Evolutionary conservation across 2,888 invertebrate genomes (phyloP).

Genomic region (Drosophila austrosaltans): DNA sequence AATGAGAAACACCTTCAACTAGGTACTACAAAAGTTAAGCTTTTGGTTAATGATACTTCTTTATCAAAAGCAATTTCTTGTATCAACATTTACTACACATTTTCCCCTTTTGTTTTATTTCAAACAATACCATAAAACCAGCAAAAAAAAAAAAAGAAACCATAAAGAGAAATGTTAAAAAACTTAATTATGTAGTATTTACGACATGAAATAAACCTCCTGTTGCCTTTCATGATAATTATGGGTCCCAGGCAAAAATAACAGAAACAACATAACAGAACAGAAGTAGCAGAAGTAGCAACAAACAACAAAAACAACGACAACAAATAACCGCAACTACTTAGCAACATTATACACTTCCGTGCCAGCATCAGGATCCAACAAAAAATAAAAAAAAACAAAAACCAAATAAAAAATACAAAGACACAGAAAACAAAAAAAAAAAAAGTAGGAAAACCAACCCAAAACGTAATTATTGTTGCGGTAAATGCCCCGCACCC

Average conservation of each 20-base stretch:
- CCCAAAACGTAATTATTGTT: conserved; percentile 76
- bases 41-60: too few relatives aligned
- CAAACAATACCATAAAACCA: neutral
- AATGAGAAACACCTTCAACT: too few relatives aligned
- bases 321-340: conserved; percentile 73
- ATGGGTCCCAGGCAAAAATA: conserved; percentile 47
- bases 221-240: conserved; percentile 76
- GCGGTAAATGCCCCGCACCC: conserved; percentile 62
- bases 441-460: conserved; percentile 34
- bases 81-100: neutral
- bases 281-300: conserved; percentile 1
- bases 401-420: conserved; percentile 6
- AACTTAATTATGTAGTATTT: conserved; percentile 72
- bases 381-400: neutral
- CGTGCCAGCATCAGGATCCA: conserved; percentile 66
- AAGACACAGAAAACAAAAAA: conserved; percentile 19
- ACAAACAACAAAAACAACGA: conserved; percentile 36
- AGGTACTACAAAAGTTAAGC: too few relatives aligned
- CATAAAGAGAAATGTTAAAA: conserved; percentile 17
- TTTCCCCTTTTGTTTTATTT: neutral
- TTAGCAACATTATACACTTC: conserved; percentile 79
- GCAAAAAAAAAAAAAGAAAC: neutral
- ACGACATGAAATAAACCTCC: conserved; percentile 74
- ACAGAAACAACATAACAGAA: conserved; percentile 31
- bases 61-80: neutral